These are phyloP conservation scores for Andrena chrysosceles DNA, from an alignment of 2,888 invertebrate genomes.

Conservation along the genomic window DNA sequence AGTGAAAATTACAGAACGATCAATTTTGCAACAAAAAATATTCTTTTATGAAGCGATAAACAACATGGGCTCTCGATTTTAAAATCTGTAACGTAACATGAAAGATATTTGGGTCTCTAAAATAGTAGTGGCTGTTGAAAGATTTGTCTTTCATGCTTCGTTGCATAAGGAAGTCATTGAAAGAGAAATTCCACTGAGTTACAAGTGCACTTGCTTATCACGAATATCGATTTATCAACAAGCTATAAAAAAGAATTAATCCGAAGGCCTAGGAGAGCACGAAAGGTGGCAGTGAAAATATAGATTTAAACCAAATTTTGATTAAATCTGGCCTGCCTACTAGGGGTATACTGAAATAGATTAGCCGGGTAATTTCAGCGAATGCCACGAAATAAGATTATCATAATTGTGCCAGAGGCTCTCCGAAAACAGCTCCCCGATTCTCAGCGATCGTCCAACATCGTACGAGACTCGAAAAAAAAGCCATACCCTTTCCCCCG, in stretches of 20 bases:
- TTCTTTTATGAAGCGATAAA: too few relatives aligned
- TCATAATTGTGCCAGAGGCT: constrained; percentile 78
- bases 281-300: not conserved
- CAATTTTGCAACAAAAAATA: too few relatives aligned
- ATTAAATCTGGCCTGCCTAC: constrained; percentile 53
- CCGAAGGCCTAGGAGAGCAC: not conserved
- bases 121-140: not conserved
- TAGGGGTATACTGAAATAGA: constrained; percentile 79
- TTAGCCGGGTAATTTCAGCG: constrained; percentile 72
- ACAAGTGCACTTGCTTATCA: not conserved
- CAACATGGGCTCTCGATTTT: too few relatives aligned
- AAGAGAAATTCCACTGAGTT: not conserved
- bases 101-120: not conserved
- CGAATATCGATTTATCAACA: not conserved
- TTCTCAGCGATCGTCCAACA: not conserved
- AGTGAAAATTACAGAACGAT: too few relatives aligned
- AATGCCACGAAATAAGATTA: constrained; percentile 70
- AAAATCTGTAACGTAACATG: not conserved
- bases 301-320: constrained; percentile 42
- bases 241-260: not conserved
- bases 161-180: constrained; percentile 46
- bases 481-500: too few relatives aligned
- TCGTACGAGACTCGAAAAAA: too few relatives aligned
- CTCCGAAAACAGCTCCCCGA: not conserved
- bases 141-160: constrained; percentile 28